These are phyloP conservation scores for Alligator mississippiensis DNA, from an alignment of 2,113 vertebrate genomes.

Conservation along the genomic window DNA sequence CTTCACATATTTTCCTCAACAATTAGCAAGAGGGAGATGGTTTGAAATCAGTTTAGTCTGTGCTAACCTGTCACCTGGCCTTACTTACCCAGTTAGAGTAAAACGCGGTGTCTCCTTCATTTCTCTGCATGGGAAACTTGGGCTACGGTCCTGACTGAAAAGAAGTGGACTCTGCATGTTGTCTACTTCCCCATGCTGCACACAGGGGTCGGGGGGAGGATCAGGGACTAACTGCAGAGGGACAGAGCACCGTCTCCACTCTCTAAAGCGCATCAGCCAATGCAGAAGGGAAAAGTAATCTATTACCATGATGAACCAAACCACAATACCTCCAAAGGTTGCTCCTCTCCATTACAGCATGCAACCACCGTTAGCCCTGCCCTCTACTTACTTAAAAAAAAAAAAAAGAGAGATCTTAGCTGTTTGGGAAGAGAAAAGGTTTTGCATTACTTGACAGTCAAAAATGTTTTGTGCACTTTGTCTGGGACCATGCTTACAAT, in stretches of 20 bases:
- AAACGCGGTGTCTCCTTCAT: not conserved
- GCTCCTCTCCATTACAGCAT: not conserved
- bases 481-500: not conserved
- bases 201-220: not conserved
- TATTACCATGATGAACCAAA: not conserved
- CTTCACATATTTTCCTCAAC: not conserved
- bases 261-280: not conserved
- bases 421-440: not conserved
- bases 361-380: not conserved
- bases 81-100: fast-evolving
- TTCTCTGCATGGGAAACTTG: not conserved
- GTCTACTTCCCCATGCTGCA: not conserved
- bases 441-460: not conserved
- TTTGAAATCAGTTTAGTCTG: not conserved
- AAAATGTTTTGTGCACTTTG: not conserved
- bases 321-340: not conserved
- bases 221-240: not conserved
- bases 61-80: not conserved
- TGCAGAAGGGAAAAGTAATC: not conserved
- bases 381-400: no score
- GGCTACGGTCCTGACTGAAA: not conserved
- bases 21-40: not conserved
- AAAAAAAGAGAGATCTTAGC: not conserved
- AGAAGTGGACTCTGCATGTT: not conserved
- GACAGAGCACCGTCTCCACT: not conserved